Conservation (phyloP, 2,113 vertebrate species). For the Rhegmatorhina hoffmannsi region DNA sequence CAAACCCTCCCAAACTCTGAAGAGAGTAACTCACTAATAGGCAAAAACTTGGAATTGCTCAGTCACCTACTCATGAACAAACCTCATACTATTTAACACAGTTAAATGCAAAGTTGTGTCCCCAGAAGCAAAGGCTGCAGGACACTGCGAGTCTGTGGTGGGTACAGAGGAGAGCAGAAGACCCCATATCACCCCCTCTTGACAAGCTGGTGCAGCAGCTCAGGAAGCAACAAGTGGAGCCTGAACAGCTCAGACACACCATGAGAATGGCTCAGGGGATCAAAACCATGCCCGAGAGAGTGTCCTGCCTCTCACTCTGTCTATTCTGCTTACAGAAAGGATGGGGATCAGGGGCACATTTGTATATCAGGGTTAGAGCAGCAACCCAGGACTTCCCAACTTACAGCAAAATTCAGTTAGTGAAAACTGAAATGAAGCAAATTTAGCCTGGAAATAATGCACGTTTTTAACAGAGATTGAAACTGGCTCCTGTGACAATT, state of each 20-base stretch:
- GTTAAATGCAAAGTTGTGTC: neutral
- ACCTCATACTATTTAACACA: fast-evolving
- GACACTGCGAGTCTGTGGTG: neutral
- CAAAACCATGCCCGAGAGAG: neutral
- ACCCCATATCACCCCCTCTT: neutral
- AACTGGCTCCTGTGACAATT: neutral
- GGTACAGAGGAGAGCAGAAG: neutral
- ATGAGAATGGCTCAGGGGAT: neutral
- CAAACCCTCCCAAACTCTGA: neutral
- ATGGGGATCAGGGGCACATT: neutral
- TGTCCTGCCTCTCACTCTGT: fast-evolving
- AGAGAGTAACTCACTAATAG: neutral
- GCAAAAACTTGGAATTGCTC: neutral
- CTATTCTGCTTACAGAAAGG: neutral
- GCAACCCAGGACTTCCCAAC: neutral
- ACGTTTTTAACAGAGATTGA: fast-evolving
- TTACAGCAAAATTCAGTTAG: neutral
- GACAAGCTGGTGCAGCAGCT: neutral
- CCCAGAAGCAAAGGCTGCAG: neutral
- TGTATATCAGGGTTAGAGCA: neutral
- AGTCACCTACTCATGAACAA: neutral
- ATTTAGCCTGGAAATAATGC: neutral
- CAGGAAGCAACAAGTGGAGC: neutral
- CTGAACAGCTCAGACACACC: neutral
- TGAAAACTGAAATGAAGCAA: neutral